These are phyloP conservation scores for Drosophila erecta DNA, from an alignment of 1,140 invertebrate species.

Conservation along the genomic window DNA sequence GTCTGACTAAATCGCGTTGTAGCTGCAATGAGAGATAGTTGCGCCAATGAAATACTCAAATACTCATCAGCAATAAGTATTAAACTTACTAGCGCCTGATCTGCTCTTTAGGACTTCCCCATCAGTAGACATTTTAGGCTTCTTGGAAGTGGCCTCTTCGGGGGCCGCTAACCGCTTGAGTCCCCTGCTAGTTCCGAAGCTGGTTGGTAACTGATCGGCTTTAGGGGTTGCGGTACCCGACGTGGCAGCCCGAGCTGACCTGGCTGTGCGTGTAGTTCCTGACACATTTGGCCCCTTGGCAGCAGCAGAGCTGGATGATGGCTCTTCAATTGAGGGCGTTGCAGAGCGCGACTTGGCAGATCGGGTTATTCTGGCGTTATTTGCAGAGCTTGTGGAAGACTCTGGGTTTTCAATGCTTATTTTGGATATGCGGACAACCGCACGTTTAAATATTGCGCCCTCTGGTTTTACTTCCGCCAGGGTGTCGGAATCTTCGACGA, in stretches of 20 bases:
- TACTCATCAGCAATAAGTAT: not conserved
- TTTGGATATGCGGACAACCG: constrained; percentile 1
- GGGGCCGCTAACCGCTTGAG: too few relatives aligned
- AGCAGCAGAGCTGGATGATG: not conserved
- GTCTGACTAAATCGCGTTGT: not conserved
- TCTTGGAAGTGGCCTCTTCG: constrained; percentile 3
- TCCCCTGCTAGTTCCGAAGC: not conserved
- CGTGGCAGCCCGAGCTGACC: not conserved
- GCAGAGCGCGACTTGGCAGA: not conserved
- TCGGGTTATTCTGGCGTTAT: not conserved
- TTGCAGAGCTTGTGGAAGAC: not conserved
- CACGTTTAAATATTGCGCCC: not conserved
- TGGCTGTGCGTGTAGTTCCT: not conserved
- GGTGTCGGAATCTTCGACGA: not conserved
- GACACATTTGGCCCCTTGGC: not conserved
- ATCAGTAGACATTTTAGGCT: not conserved
- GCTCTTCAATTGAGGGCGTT: not conserved
- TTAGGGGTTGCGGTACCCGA: not conserved
- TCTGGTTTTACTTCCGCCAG: not conserved
- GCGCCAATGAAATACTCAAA: not conserved
- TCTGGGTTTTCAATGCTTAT: not conserved
- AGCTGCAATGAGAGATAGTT: not conserved
- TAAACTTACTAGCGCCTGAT: not conserved
- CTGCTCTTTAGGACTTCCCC: not conserved
- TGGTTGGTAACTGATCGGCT: not conserved